Base-by-base conservation (phyloP, 2,797 vertebrate species). In the Ptychobarbus kaznakovi region DNA sequence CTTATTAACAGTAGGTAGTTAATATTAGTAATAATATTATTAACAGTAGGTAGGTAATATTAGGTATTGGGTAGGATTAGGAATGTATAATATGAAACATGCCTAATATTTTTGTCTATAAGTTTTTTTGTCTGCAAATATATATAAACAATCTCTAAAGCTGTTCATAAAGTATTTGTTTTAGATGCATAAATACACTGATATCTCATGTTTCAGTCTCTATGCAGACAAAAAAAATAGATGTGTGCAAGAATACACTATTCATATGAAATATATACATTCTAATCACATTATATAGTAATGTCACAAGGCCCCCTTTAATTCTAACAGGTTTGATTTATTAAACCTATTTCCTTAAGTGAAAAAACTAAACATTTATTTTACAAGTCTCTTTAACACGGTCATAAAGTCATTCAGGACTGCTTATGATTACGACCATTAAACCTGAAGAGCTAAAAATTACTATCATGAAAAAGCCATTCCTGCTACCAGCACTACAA, bases 381-480 rank as follows among this genome's bases (percentile, higher is more conserved):
- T 22, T 22, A n/a, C 74, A 40, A 40, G 75, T 40, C 6, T 58
- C 74, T 76, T 58, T 56, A 40, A 76, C 32, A 38, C 22, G 22
- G 32, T 5, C 20, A 40, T 77, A 16, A 77, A 77, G 51, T 28
- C 77, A 65, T 65, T 79, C 16, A 46, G 40, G 46, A 58, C 4
- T 79, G 77, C n/a, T 63, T 38, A 25, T 77, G 35, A 58, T 58
- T 77, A 42, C 13, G 0, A 35, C 6, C 35, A 61, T 40, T 58
- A 77, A 61, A 77, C 56, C 38, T 78, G 76, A 78, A 56, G 20
- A 56, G 76, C 13, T 40, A 28, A 18, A 44, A 42, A 58, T 42
- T 61, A 77, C 12, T 78, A 63, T 61, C 13, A 40, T 77, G 51
- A 58, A 58, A 75, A 75, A 77, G 12, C 13, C 22, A 56, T 78